Percentiles rank a stretch among this genome's conserved stretches.
Evolutionary conservation across 1,140 invertebrate species (phyloP).

Genomic region (Drosophila teissieri): DNA sequence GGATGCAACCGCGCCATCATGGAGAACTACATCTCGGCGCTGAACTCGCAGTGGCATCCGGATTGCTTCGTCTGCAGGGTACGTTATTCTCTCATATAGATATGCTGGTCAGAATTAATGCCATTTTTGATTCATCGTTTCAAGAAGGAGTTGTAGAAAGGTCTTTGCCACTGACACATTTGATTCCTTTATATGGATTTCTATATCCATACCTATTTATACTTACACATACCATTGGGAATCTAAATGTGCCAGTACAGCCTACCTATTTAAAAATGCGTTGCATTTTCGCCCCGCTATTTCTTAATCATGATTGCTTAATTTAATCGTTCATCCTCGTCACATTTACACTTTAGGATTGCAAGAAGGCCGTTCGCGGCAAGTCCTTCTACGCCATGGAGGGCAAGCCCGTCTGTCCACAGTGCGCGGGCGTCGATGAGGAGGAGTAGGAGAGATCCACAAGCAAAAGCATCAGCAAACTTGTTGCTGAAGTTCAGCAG

Average conservation of each 20-base stretch:
- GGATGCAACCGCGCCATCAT: slow-evolving; percentile 98
- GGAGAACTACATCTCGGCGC: slow-evolving; percentile 99
- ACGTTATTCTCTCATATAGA: slow-evolving; percentile 85
- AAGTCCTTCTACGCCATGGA: slow-evolving; percentile 98
- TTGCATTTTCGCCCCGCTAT: not conserved
- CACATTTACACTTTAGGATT: slow-evolving; percentile 89
- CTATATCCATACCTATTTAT: not conserved
- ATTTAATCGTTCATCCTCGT: slow-evolving; percentile 29
- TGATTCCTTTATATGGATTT: not conserved
- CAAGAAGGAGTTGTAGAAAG: too few relatives aligned
- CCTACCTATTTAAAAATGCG: too few relatives aligned
- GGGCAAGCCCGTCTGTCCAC: slow-evolving; percentile 94
- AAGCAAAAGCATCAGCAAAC: slow-evolving; percentile 23
- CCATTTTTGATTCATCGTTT: too few relatives aligned
- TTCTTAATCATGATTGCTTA: not conserved
- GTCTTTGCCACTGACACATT: not conserved
- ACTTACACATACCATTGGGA: not conserved
- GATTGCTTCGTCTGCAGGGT: slow-evolving; percentile 99
- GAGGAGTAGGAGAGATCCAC: slow-evolving; percentile 87
- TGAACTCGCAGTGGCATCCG: slow-evolving; percentile 99
- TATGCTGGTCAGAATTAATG: slow-evolving; percentile 1
- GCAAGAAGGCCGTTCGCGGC: slow-evolving; percentile 94
- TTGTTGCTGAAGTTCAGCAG: slow-evolving; percentile 61
- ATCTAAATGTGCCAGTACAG: not conserved
- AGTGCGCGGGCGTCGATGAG: slow-evolving; percentile 95